Evolutionary conservation across 2,888 invertebrate genomes (phyloP), one percentile per base, ranked within the genome.

Genomic region (Ecliptopera silaceata): DNA sequence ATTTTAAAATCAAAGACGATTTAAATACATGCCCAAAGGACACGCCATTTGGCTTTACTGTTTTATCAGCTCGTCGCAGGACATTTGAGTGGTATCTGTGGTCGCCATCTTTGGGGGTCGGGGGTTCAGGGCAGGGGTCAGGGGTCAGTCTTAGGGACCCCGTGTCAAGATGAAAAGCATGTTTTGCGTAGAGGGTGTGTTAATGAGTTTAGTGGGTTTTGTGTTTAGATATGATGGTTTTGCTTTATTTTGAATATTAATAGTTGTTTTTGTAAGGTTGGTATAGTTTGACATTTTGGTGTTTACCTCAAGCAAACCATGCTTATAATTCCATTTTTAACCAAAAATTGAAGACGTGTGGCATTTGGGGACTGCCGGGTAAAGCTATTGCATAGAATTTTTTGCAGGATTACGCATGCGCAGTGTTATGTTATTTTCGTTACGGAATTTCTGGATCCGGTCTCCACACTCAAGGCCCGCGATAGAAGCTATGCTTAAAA

Each of bases 121-220:
- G 80, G 82, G 54, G 47, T 47, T 29, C 22, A 80, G 82, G 79
- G 70, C 74, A 46, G 68, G 68, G 79, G 77, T 71, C 78, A 75
- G 70, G 63, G 68, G 61, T 60, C 68, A 77, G 78, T 81, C 86
- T 85, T 85, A 75, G 79, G 79, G 77, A 69, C 74, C 77, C 68
- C 70, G 75, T 84, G 88, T 88, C 90, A 87, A 82, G 86, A 84
- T 83, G 82, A 73, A 82, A 84, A 83, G 78, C 82, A 77, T 80
- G 77, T 82, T 81, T 69, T 87, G 86, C 88, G 74, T 69, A 83
- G 88, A 86, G 88, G 88, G 54, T 59, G 54, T 78, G 70, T 69
- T 87, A 88, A 88, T 87, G 83, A 86, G 77, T 80, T 79, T 80
- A 78, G 76, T 77, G 71, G 72, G 72, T 75, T 74, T 70, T 55